Percentiles rank a stretch among this genome's conserved stretches.
These are phyloP conservation scores for Leucophenga montana DNA, from an alignment of 2,888 invertebrate species.

Conservation along the genomic window DNA sequence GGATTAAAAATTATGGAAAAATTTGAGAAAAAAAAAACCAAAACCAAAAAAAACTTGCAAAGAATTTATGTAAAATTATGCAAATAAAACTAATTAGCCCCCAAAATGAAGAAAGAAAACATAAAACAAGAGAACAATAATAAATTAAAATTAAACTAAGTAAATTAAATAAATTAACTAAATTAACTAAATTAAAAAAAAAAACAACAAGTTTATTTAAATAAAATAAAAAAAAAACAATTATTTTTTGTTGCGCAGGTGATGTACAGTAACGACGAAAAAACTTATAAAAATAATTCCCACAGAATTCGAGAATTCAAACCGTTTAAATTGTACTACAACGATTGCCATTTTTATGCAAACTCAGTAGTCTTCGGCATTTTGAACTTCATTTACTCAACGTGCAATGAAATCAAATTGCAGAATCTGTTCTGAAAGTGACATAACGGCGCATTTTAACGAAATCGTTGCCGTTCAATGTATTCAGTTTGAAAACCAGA, in stretches of 20 bases:
- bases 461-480: too few relatives aligned
- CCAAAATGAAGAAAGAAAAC: slow-evolving; percentile 2
- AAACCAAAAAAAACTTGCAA: slow-evolving; percentile 22
- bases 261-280: slow-evolving; percentile 20
- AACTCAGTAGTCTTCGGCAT: too few relatives aligned
- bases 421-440: too few relatives aligned
- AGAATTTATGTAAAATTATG: slow-evolving; percentile 32
- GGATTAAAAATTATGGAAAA: slow-evolving; percentile 6
- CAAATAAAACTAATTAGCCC: slow-evolving; percentile 5
- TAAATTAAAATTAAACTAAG: slow-evolving; percentile 10
- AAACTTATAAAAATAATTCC: slow-evolving; percentile 24
- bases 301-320: too few relatives aligned
- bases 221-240: slow-evolving; percentile 1
- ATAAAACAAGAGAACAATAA: slow-evolving; percentile 30
- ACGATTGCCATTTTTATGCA: too few relatives aligned
- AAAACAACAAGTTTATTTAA: slow-evolving; percentile 24
- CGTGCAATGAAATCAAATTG: too few relatives aligned
- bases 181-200: too few relatives aligned
- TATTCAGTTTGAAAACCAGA: too few relatives aligned
- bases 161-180: neutral
- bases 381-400: too few relatives aligned
- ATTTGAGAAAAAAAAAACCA: slow-evolving; percentile 36
- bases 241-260: slow-evolving; percentile 12
- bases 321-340: too few relatives aligned
- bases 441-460: too few relatives aligned